Percentiles rank a stretch among this genome's conserved stretches.
Conservation (phyloP, 2,888 invertebrate species). For the Yponomeuta malinellus region DNA sequence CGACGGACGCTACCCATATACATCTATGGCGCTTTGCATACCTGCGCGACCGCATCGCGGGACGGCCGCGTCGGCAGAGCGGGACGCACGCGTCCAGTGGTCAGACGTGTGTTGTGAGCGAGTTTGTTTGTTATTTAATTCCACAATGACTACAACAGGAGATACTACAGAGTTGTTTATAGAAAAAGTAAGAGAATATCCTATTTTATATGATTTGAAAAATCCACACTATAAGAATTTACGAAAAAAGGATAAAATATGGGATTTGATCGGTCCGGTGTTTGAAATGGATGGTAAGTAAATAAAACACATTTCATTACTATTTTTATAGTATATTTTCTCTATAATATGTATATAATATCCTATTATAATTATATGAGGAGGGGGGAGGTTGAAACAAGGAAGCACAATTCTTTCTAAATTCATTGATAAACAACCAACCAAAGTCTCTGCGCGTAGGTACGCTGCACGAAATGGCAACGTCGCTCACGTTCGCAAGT, state of each 20-base stretch:
- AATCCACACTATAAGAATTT: neutral
- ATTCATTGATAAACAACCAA: neutral
- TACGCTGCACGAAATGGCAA: too few species aligned
- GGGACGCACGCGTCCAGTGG: neutral
- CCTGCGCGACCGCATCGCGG: neutral
- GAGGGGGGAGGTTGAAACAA: neutral
- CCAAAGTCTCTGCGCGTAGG: too few species aligned
- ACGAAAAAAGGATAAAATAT: neutral
- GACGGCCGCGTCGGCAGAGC: neutral
- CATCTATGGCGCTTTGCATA: neutral
- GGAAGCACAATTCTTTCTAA: neutral
- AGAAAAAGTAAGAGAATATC: neutral
- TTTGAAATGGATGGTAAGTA: neutral
- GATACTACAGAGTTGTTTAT: neutral
- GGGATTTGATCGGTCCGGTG: neutral
- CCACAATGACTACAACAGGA: neutral
- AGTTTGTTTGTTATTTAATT: neutral
- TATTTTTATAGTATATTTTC: neutral
- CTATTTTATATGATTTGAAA: neutral
- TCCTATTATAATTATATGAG: neutral
- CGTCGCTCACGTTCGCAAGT: too few species aligned
- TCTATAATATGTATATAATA: neutral
- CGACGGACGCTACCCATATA: slow-evolving; percentile 17
- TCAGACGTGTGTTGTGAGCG: neutral
- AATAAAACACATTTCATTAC: neutral